A percentile compares a stretch with the other conserved stretches of the same genome.
These are phyloP conservation scores for Ramphastos sulfuratus DNA, from an alignment of 2,113 vertebrate species.

Conservation along the genomic window DNA sequence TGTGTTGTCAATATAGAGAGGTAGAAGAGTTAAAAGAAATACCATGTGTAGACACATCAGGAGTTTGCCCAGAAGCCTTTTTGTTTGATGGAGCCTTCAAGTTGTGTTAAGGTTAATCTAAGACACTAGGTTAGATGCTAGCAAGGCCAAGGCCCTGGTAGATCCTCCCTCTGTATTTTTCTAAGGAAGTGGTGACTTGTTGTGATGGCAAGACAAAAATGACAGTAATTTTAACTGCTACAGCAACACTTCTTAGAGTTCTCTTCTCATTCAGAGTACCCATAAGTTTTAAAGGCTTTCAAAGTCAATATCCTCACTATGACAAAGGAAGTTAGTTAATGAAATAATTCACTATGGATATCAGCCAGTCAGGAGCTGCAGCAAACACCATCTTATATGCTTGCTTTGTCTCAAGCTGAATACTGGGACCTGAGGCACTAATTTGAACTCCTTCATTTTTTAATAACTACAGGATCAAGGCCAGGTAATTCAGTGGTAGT, in stretches of 20 bases:
- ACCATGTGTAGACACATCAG: background rate
- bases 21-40: background rate
- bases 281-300: background rate
- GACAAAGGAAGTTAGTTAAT: background rate
- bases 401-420: background rate
- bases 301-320: background rate
- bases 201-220: background rate
- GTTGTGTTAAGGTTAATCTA: background rate
- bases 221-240: background rate
- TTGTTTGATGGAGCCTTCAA: background rate
- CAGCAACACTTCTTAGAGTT: background rate
- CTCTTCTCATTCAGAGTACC: background rate
- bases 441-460: background rate
- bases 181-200: background rate
- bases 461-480: background rate
- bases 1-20: background rate
- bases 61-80: background rate
- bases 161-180: background rate
- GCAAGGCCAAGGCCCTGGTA: background rate
- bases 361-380: background rate
- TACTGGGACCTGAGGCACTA: background rate
- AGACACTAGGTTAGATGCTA: background rate
- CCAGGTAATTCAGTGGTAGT: background rate
- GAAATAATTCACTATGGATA: background rate
- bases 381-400: background rate